Base-by-base conservation (phyloP, 2,888 invertebrate genomes). In the Phengaris arion region DNA sequence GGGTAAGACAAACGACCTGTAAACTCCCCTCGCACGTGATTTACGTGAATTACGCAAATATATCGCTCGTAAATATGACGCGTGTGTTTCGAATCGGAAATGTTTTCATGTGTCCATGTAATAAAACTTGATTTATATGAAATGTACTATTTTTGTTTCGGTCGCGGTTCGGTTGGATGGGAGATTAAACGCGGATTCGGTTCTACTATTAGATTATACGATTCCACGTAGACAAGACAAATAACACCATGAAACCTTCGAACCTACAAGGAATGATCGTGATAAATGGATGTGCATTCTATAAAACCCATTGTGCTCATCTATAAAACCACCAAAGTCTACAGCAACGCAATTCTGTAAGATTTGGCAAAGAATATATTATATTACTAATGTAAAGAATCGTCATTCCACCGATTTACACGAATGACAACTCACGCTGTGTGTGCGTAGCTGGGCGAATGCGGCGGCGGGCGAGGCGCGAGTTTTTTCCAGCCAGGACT, bases 81-180 rank as follows among this genome's bases (percentile, higher is more conserved):
- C 52, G 72, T 72, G 70, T 70, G 72, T 54, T 72, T 72, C 52
- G 72, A 72, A 72, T 72, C 22, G 72, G 54, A 72, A 72, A 52
- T 15, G 48, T 13, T 10, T 59, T 64, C 22, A 10, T 13, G 64
- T 45, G 45, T 64, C 64, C 64, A 64, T 64, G 35, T 64, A 64
- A 64, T 64, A 64, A 64, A 64, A 64, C 35, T 64, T 64, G 64
- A 64, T 64, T 64, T 64, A 64, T 64, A 64, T 64, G 64, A 64
- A 13, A 45, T 64, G 35, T 64, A 59, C 59, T 59, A 35, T 64
- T 64, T 64, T 64, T 59, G 64, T 64, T 64, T 64, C 12, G 64
- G 15, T 59, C 22, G 5, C n/a, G 55, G 59, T 22, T 59, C 57
- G 57, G 59, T 22, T 9, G 59, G 59, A 15, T 22, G 59, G 1